Percentiles rank a stretch among this genome's conserved stretches.
Conservation (phyloP, 1,140 invertebrate species). For the Oedothorax gibbosus region DNA sequence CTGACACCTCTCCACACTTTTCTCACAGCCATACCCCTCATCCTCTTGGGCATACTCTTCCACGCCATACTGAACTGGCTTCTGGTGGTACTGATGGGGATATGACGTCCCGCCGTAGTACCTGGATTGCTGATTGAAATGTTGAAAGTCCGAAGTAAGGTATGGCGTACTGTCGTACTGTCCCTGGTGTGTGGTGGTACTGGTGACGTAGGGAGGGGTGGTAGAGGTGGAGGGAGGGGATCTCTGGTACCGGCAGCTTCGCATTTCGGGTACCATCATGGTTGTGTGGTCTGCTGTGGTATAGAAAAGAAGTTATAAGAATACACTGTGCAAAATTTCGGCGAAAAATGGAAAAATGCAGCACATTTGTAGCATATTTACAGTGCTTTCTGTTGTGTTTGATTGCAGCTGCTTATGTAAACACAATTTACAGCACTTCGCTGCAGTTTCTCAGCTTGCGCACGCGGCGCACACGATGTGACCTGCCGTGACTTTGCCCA, state of each 20-base stretch:
- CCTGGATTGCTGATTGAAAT: neutral
- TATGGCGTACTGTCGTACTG: neutral
- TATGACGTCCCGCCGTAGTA: neutral
- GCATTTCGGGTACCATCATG: slow-evolving; percentile 60
- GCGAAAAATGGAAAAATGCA: too few species aligned
- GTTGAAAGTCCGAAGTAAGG: too few species aligned
- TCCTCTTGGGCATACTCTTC: neutral
- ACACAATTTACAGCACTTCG: too few species aligned
- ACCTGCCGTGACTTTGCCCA: too few species aligned
- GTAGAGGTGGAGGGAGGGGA: slow-evolving; percentile 25
- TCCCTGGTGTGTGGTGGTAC: slow-evolving; percentile 22
- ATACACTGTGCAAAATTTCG: too few species aligned
- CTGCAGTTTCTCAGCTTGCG: too few species aligned
- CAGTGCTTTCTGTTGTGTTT: too few species aligned
- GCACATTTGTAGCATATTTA: too few species aligned
- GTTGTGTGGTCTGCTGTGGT: neutral
- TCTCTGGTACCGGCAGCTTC: slow-evolving; percentile 56
- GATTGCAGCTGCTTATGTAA: too few species aligned
- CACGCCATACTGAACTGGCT: neutral
- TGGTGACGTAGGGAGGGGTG: slow-evolving; percentile 43
- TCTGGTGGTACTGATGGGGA: neutral
- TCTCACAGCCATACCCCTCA: slow-evolving; percentile 5
- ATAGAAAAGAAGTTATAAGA: too few species aligned
- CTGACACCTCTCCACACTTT: slow-evolving; percentile 27
- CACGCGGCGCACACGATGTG: too few species aligned